Conservation (phyloP, 1,140 invertebrate genomes). For the Leptinotarsa undecemlineata region DNA sequence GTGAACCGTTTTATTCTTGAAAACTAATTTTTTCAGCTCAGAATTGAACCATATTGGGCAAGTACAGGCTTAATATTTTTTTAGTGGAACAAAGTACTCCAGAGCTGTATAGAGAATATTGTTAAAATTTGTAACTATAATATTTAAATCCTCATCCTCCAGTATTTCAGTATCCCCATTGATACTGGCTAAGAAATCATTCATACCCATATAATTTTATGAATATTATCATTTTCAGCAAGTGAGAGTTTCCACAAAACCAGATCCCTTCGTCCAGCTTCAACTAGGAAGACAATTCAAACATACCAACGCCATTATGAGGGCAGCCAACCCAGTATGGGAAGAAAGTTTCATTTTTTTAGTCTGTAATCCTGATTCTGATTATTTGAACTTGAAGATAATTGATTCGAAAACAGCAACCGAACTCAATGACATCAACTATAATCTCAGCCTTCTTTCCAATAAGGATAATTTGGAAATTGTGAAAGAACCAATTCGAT, state of each 20-base stretch:
- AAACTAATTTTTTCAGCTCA: too few relatives aligned
- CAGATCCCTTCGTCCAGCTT: constrained; percentile 76
- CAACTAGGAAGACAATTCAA: constrained; percentile 71
- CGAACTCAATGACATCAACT: constrained; percentile 45
- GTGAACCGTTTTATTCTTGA: too few relatives aligned
- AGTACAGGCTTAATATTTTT: too few relatives aligned
- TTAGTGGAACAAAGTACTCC: too few relatives aligned
- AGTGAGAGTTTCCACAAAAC: constrained; percentile 62
- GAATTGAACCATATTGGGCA: too few relatives aligned
- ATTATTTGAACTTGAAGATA: constrained; percentile 77
- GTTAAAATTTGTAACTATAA: too few relatives aligned
- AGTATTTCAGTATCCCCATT: too few relatives aligned
- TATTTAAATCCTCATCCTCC: too few relatives aligned
- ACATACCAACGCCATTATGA: constrained; percentile 68
- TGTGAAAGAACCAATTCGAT: constrained; percentile 74
- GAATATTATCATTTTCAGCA: constrained; percentile 12
- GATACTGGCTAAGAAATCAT: too few relatives aligned
- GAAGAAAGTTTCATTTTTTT: constrained; percentile 89
- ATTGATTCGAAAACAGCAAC: constrained; percentile 78
- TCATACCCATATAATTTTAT: too few relatives aligned
- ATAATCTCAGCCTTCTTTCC: constrained; percentile 72
- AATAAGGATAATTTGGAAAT: constrained; percentile 75
- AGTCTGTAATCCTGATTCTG: constrained; percentile 84
- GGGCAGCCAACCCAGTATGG: constrained; percentile 71
- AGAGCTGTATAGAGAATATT: too few relatives aligned